A percentile compares a stretch with the other conserved stretches of the same genome.
Conservation (phyloP, 2,113 vertebrate genomes). For the Verasper variegatus region DNA sequence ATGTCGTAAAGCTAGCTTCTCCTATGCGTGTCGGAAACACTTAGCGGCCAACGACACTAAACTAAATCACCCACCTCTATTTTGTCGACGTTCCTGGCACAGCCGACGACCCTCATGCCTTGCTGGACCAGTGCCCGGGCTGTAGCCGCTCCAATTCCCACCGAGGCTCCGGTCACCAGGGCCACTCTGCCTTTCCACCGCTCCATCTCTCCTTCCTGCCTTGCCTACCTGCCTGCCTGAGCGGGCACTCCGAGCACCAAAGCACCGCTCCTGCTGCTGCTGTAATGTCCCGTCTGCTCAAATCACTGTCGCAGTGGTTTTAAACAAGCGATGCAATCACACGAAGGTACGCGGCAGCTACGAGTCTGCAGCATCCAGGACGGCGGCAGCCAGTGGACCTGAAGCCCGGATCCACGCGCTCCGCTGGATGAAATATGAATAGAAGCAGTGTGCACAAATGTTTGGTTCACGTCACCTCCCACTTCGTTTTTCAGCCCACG, state of each 20-base stretch:
- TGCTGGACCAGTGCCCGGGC: conserved; percentile 92
- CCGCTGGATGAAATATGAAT: conserved; percentile 75
- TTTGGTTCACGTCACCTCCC: conserved; percentile 71
- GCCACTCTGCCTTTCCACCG: conserved; percentile 93
- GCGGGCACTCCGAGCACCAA: too few species aligned
- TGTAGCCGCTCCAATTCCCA: conserved; percentile 93
- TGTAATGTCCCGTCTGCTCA: not conserved
- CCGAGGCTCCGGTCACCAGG: conserved; percentile 93
- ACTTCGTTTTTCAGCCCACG: conserved; percentile 48
- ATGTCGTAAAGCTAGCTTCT: conserved; percentile 39
- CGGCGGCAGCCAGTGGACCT: conserved; percentile 38
- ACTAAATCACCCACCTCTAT: conserved; percentile 86
- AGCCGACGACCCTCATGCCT: conserved; percentile 94
- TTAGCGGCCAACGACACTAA: not conserved
- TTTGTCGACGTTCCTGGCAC: conserved; percentile 91
- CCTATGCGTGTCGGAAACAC: not conserved
- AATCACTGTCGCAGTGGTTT: not conserved
- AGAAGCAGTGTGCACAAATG: conserved; percentile 23
- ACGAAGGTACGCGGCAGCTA: conserved; percentile 33
- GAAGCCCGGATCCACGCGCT: conserved; percentile 68
- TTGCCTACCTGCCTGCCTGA: not conserved
- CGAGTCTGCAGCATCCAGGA: conserved; percentile 61
- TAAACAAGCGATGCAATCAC: not conserved
- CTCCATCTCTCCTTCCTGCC: conserved; percentile 84
- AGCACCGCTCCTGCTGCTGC: not conserved